Conservation (phyloP, 2,888 invertebrate genomes). For the Galeopsomyia nigrocyanea region DNA sequence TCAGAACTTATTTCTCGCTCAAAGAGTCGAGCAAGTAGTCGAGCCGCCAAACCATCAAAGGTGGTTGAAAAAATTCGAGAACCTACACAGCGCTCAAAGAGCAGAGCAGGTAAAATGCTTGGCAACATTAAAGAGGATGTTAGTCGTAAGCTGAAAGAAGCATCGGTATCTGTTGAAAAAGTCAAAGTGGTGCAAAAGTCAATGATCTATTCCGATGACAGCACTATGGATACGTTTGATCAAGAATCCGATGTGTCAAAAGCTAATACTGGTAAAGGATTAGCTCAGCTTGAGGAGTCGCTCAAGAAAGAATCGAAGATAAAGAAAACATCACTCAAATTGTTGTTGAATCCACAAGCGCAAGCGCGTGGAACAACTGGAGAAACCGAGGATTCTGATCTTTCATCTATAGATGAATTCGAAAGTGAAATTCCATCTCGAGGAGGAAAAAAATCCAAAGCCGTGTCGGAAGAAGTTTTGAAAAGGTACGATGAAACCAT, state of each 20-base stretch:
- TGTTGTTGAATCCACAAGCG: conserved; percentile 40
- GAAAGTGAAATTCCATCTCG: conserved; percentile 35
- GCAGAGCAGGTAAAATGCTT: conserved; percentile 16
- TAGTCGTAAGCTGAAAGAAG: conserved; percentile 11
- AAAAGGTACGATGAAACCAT: conserved; percentile 33
- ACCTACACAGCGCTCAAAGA: conserved; percentile 29
- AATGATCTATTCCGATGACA: conserved; percentile 64
- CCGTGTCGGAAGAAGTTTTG: conserved; percentile 27
- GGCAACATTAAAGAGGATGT: conserved; percentile 2
- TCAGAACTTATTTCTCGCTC: conserved; percentile 7
- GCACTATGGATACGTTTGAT: conserved; percentile 57
- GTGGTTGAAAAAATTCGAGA: neutral
- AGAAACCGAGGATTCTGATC: conserved; percentile 51
- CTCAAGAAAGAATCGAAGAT: conserved; percentile 58
- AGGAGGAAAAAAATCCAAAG: conserved; percentile 43
- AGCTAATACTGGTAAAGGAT: conserved; percentile 52
- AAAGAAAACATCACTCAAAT: conserved; percentile 44
- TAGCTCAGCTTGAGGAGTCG: conserved; percentile 60
- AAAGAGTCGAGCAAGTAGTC: conserved; percentile 23
- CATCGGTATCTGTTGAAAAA: conserved; percentile 14
- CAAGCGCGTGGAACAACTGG: conserved; percentile 32
- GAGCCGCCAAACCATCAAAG: conserved; percentile 15
- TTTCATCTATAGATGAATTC: conserved; percentile 41
- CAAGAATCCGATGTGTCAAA: conserved; percentile 45
- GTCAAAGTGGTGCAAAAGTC: conserved; percentile 36